Percentiles rank a stretch among this genome's conserved stretches.
These are phyloP conservation scores for Pongo abelii DNA, from an alignment of 2,113 vertebrate species.

Conservation along the genomic window DNA sequence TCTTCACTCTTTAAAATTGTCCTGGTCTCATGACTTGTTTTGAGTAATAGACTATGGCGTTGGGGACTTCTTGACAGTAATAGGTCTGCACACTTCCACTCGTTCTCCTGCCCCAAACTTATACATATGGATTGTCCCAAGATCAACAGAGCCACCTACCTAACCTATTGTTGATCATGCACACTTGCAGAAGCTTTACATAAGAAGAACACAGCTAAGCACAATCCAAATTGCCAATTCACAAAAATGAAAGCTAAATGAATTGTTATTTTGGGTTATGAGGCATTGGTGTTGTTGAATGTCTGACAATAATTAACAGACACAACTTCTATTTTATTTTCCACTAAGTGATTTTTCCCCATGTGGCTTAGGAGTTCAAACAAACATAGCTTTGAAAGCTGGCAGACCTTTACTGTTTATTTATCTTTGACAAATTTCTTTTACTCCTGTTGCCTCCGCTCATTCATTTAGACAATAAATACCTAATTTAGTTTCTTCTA, in stretches of 20 bases:
- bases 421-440: background rate
- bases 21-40: background rate
- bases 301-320: background rate
- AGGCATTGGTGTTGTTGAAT: background rate
- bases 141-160: background rate
- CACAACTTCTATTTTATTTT: conserved; percentile 1
- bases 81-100: background rate
- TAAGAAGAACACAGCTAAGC: background rate
- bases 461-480: background rate
- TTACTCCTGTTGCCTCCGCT: background rate
- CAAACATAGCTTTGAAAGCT: background rate
- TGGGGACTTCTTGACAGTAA: background rate
- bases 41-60: background rate
- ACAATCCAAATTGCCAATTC: background rate
- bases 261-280: background rate
- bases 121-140: background rate
- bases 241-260: background rate
- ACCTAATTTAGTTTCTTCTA: background rate
- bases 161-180: background rate
- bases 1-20: background rate
- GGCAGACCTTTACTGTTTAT: background rate
- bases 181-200: background rate
- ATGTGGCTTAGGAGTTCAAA: background rate
- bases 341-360: background rate
- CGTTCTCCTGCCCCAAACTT: too few relatives aligned